These are phyloP conservation scores for Ianthella basta DNA, from an alignment of 37 sponge, comb jelly and placozoan genomes.

Conservation along the genomic window DNA sequence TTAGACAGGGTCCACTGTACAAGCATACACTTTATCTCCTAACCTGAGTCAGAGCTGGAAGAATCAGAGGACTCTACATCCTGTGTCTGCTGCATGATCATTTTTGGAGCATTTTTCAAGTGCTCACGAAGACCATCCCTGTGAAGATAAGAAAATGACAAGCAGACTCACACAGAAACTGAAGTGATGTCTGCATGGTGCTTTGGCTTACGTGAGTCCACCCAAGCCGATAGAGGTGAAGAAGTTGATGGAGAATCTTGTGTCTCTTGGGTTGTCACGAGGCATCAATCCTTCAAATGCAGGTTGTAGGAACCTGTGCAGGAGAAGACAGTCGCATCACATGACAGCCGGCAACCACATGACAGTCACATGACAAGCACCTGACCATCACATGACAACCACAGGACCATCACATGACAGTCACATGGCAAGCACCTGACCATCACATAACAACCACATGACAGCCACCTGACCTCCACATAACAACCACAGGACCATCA, in stretches of 20 bases:
- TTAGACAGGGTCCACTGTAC: too few species aligned
- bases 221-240: conserved; percentile 99
- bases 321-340: too few species aligned
- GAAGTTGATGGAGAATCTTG: conserved; percentile 98
- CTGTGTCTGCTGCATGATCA: conserved; percentile 75
- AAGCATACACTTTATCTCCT: background rate
- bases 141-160: background rate
- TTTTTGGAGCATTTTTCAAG: conserved; percentile 89
- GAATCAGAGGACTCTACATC: conserved; percentile 43
- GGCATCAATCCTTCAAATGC: conserved; percentile 95
- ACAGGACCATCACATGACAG: too few species aligned
- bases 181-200: background rate
- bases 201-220: conserved; percentile 83
- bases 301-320: conserved; percentile 59
- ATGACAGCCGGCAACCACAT: too few species aligned
- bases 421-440: too few species aligned
- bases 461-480: too few species aligned
- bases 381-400: too few species aligned
- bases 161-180: background rate
- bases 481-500: too few species aligned
- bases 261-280: conserved; percentile 90
- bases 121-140: conserved; percentile 94
- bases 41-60: conserved; percentile 26
- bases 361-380: too few species aligned
- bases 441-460: too few species aligned